Conservation (phyloP, 2,113 vertebrate species). For the Scortum barcoo region DNA sequence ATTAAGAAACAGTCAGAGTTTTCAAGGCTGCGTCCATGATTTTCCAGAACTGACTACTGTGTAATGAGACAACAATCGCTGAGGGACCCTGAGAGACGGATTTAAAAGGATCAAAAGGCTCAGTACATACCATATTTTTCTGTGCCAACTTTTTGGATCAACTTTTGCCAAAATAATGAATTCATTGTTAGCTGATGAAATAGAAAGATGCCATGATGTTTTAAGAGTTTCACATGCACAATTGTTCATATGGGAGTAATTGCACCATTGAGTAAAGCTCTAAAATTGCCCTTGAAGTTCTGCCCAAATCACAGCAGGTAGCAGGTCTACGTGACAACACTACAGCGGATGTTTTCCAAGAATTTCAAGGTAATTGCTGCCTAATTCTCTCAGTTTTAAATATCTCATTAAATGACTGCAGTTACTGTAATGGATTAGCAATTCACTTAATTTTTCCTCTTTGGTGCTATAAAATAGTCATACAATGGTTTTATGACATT, state of each 20-base stretch:
- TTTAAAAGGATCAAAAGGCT: neutral
- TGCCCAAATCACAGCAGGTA: neutral
- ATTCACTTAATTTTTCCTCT: neutral
- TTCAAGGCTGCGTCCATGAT: neutral
- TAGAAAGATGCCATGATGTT: neutral
- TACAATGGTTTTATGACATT: neutral
- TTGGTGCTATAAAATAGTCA: neutral
- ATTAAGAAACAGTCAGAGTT: neutral
- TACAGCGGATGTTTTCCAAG: neutral
- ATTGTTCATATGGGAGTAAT: neutral
- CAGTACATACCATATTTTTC: neutral
- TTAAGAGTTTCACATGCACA: neutral
- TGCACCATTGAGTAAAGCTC: neutral
- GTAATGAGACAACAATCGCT: neutral
- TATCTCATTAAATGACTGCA: neutral
- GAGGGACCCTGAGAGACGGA: neutral
- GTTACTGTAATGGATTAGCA: conserved; percentile 9
- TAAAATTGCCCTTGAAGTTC: neutral
- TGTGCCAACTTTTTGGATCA: neutral
- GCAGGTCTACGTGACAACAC: neutral
- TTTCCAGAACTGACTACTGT: neutral
- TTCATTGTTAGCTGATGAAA: neutral
- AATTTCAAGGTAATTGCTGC: conserved; percentile 9
- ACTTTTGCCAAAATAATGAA: neutral
- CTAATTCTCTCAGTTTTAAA: neutral